Evolutionary conservation across 1,140 invertebrate genomes (phyloP).

Genomic region (Heliconius eleuchia): DNA sequence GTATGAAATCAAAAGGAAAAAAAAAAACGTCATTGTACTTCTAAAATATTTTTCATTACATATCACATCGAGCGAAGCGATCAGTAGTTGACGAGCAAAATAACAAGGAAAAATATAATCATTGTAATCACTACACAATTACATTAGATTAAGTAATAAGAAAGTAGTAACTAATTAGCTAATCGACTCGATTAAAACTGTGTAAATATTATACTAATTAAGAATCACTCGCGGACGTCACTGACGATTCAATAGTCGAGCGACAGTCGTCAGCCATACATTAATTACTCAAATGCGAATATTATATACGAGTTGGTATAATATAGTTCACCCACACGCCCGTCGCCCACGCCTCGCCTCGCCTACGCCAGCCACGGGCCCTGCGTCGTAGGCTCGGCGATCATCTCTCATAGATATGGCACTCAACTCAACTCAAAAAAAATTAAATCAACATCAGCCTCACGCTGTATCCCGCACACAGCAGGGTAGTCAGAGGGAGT

Average conservation of each 20-base stretch:
- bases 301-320: slow-evolving; percentile 16
- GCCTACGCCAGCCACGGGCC: slow-evolving; percentile 37
- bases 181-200: not conserved
- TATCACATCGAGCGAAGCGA: no score
- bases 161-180: not conserved
- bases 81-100: no score
- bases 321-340: slow-evolving; percentile 49
- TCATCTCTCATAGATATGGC: slow-evolving; percentile 25
- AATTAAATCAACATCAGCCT: no score
- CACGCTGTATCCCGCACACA: no score
- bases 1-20: not conserved
- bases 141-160: no score
- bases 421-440: not conserved
- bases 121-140: no score
- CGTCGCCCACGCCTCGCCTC: slow-evolving; percentile 44
- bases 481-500: no score
- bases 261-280: slow-evolving; percentile 35
- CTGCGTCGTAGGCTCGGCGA: slow-evolving; percentile 50
- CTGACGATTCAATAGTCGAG: slow-evolving; percentile 1
- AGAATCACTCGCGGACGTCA: not conserved
- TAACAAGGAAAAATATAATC: no score
- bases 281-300: slow-evolving; percentile 60
- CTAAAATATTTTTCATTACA: no score
- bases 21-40: not conserved
- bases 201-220: slow-evolving; percentile 10